Conservation (phyloP, 2,888 invertebrate genomes). For the Vanessa cardui region DNA sequence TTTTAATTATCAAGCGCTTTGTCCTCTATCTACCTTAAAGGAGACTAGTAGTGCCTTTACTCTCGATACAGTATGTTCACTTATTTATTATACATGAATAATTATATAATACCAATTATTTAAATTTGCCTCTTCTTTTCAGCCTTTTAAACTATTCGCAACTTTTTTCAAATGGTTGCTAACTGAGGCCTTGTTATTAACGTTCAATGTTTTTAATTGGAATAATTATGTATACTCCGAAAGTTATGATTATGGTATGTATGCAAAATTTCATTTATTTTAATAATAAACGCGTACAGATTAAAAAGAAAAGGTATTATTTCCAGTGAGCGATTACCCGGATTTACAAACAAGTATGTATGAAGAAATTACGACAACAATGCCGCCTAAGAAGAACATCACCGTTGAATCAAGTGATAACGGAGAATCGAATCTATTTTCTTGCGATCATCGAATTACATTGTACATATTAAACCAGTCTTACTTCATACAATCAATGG, state of each 20-base stretch:
- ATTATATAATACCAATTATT: not conserved
- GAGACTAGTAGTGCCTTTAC: conserved; percentile 57
- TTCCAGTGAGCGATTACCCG: conserved; percentile 26
- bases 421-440: conserved; percentile 73
- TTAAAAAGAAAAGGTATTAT: not conserved
- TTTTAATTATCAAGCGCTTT: conserved; percentile 93
- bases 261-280: not conserved
- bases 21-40: conserved; percentile 64
- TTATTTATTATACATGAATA: not conserved
- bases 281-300: not conserved
- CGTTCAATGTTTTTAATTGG: conserved; percentile 57
- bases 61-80: conserved; percentile 54
- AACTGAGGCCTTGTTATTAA: conserved; percentile 58
- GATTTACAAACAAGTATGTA: conserved; percentile 18
- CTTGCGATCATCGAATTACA: conserved; percentile 89
- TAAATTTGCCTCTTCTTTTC: conserved; percentile 41
- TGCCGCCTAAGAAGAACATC: conserved; percentile 37
- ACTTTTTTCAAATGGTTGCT: conserved; percentile 67
- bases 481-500: conserved; percentile 68
- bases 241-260: conserved; percentile 46
- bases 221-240: conserved; percentile 52
- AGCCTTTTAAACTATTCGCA: conserved; percentile 65
- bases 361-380: not conserved
- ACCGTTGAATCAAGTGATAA: conserved; percentile 62
- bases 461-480: conserved; percentile 87